Conservation (phyloP, 2,888 invertebrate genomes). For the Neoaliturus tenellus region DNA sequence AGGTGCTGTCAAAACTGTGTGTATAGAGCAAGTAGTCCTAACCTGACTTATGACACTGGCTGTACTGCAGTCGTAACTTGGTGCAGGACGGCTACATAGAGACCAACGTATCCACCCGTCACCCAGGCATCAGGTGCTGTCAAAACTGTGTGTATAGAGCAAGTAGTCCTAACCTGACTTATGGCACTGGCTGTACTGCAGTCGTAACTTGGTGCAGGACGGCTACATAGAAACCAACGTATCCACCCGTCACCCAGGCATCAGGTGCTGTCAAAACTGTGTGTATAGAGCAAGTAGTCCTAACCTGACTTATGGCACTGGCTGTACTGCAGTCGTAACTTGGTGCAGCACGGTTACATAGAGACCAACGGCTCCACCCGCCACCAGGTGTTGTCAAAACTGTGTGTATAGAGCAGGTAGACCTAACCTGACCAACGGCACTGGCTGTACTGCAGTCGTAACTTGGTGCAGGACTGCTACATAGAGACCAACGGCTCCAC, state of each 20-base stretch:
- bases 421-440: slow-evolving; percentile 94
- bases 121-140: slow-evolving; percentile 71
- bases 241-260: slow-evolving; percentile 69
- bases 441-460: slow-evolving; percentile 84
- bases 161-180: slow-evolving; percentile 74
- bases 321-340: slow-evolving; percentile 82
- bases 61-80: slow-evolving; percentile 82
- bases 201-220: slow-evolving; percentile 82
- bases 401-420: too few species aligned
- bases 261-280: too few species aligned
- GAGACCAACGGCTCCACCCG: slow-evolving; percentile 62
- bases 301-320: slow-evolving; percentile 94
- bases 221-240: slow-evolving; percentile 71
- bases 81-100: slow-evolving; percentile 78
- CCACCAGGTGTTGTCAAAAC: too few species aligned
- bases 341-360: slow-evolving; percentile 79
- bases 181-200: slow-evolving; percentile 89
- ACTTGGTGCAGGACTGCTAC: slow-evolving; percentile 81
- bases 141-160: too few species aligned
- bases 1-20: too few species aligned
- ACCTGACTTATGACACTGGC: slow-evolving; percentile 92
- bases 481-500: slow-evolving; percentile 61
- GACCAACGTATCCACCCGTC: slow-evolving; percentile 62
- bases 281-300: too few species aligned
- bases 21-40: too few species aligned